Evolutionary conservation across 2,888 invertebrate genomes (phyloP).

Genomic region (Cylindroiulus punctatus): DNA sequence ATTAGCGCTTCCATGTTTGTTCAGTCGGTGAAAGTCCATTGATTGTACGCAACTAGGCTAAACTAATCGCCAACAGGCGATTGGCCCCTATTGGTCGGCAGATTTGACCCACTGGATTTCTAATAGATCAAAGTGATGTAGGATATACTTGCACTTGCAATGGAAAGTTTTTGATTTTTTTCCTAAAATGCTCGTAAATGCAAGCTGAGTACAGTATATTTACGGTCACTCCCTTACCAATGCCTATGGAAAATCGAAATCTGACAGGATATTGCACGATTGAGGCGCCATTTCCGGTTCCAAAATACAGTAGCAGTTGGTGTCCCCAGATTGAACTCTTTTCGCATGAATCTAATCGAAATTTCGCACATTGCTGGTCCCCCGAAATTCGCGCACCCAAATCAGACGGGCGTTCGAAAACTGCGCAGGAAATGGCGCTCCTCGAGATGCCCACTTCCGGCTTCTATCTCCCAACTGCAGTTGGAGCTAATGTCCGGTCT

Average conservation of each 20-base stretch:
- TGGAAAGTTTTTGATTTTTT: no score
- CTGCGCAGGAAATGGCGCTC: neutral
- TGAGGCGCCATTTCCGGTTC: neutral
- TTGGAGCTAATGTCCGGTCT: neutral
- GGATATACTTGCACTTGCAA: no score
- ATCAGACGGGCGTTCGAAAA: neutral
- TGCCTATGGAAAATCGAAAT: neutral
- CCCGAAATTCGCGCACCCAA: neutral
- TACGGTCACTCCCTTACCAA: neutral
- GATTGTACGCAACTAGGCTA: no score
- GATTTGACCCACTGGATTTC: no score
- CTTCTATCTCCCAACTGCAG: neutral
- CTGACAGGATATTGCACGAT: neutral
- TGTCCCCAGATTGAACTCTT: neutral
- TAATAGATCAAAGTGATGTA: no score
- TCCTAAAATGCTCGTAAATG: no score
- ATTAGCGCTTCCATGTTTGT: no score
- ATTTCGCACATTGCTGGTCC: neutral
- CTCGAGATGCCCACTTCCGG: conserved; percentile 13
- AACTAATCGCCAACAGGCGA: no score
- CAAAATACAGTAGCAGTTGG: conserved; percentile 8
- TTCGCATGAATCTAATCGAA: conserved; percentile 12
- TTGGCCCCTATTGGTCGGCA: no score
- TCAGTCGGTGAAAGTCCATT: no score
- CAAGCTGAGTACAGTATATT: no score